Base-by-base conservation (phyloP, 2,797 vertebrate genomes). In the Paguma larvata region DNA sequence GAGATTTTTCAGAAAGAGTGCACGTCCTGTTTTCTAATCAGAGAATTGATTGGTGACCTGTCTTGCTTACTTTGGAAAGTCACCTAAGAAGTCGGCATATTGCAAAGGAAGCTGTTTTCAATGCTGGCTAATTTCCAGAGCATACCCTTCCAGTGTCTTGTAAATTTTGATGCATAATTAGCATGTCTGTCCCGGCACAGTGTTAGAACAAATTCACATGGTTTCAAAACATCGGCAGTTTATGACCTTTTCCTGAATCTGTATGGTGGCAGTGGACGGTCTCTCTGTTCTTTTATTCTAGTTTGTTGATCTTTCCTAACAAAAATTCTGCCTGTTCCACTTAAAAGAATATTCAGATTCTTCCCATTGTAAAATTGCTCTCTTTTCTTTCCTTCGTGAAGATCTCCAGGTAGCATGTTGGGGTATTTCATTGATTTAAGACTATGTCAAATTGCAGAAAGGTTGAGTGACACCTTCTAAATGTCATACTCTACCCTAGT, bases 361-460 rank as follows among this genome's bases (percentile, higher is more conserved):
- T 93, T 89, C 80, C 70, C 48, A 14, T 30, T 91, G 32, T 44
- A 44, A 83, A 79, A 63, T 41, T 15, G 14, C 70, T 89, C 46
- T 79, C 62, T 84, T 92, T 90, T 56, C 38, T 85, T 96, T 87
- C 77, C 34, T 72, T 95, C 79, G 10, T 80, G 11, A 73, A 48
- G 44, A 72, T 79, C 51, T 85, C 65, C 77, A 86, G 77, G 90
- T 91, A 89, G 51, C 86, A 96, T 93, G 41, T 25, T 53, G 51
- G 93, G 85, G 44, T 41, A 73, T 51, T 96, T 92, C 67, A 59
- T 46, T 53, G 10, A 93, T 46, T 95, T 90, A 51, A 80, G 68
- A 68, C 67, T 62, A 30, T 94, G 53, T 89, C 91, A 85, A 63
- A 67, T 96, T 93, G n/a, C 62, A 46, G 79, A 85, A 92, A 86